Base-by-base conservation (phyloP, 1,140 invertebrate species). In the Papilio dardanus region DNA sequence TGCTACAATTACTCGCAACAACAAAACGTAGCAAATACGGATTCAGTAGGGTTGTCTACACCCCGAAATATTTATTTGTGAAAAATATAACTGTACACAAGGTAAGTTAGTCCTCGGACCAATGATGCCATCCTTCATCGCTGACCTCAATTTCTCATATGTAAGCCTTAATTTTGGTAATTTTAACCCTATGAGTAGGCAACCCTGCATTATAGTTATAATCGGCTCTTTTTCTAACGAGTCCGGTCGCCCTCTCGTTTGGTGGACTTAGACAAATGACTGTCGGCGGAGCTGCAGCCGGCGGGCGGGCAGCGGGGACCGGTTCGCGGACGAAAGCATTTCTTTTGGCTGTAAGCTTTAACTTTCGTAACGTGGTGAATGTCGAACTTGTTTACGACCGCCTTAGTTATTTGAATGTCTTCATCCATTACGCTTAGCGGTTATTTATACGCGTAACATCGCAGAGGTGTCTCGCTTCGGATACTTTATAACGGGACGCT, bases 251-350 rank as follows among this genome's bases (percentile, higher is more conserved):
- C 78, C 79, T 79, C 80, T 80, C 73, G 76, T 71, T 82, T 78
- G 67, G 28, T 74, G 31, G 75, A 80, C 78, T 79, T 83, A 79
- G 78, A 83, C 76, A 81, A 83, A 83, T 83, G 80, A 77, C 75
- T 78, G 69, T 76, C 62, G 75, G 46, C 69, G 14, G 54, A 28
- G 12, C 24, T 81, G 80, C 77, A 76, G 31, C 50, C 71, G 69
- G 71, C 74, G 74, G 78, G 62, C n/a, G 50, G 54, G 14, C 76
- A 40, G n/a, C 65, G 21, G 50, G 21, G 54, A 68, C 66, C 33
- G 66, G 66, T 68, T 68, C 19, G 19, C 19, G 33, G 66, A 35
- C 31, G 33, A 68, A 33, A 35, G 31, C 33, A 40, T 68, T 42
- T 68, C 66, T 68, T 68, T 68, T 68, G 19, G n/a, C 3, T 19